These are phyloP conservation scores for Percopsis transmontana DNA, from an alignment of 2,113 vertebrate species.

Conservation along the genomic window DNA sequence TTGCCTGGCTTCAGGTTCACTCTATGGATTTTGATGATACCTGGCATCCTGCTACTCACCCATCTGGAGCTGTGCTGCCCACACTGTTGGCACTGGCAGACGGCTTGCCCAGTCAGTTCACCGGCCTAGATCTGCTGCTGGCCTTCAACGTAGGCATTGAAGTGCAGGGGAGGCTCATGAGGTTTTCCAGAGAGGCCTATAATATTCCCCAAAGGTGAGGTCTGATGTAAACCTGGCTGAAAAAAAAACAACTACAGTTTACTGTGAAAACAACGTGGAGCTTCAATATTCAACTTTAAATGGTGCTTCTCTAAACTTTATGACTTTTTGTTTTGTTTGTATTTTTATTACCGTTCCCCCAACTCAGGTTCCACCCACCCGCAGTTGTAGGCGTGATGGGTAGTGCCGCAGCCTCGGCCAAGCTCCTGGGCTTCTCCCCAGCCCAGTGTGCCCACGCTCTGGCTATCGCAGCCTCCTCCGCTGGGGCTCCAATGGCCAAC, in stretches of 20 bases:
- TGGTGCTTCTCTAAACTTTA: not conserved
- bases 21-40: constrained; percentile 98
- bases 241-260: not conserved
- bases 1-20: constrained; percentile 79
- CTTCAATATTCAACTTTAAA: too few species aligned
- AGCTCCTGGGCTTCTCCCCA: constrained; percentile 81
- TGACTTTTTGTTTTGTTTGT: not conserved
- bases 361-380: constrained; percentile 90
- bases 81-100: constrained; percentile 84
- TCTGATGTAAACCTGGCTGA: not conserved
- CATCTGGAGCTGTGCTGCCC: constrained; percentile 88
- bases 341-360: constrained; percentile 2
- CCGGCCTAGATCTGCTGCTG: constrained; percentile 88
- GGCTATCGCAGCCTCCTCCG: constrained; percentile 89
- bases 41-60: constrained; percentile 95
- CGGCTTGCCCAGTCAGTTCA: constrained; percentile 74
- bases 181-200: constrained; percentile 88
- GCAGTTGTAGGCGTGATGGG: constrained; percentile 91
- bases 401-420: constrained; percentile 87
- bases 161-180: constrained; percentile 88
- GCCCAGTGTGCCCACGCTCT: constrained; percentile 82
- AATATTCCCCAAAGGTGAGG: constrained; percentile 90
- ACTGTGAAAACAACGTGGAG: not conserved
- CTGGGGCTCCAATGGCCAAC: constrained; percentile 90
- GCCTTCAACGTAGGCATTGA: constrained; percentile 93